Conservation (phyloP, 2,888 invertebrate species). For the Lysandra bellargus region DNA sequence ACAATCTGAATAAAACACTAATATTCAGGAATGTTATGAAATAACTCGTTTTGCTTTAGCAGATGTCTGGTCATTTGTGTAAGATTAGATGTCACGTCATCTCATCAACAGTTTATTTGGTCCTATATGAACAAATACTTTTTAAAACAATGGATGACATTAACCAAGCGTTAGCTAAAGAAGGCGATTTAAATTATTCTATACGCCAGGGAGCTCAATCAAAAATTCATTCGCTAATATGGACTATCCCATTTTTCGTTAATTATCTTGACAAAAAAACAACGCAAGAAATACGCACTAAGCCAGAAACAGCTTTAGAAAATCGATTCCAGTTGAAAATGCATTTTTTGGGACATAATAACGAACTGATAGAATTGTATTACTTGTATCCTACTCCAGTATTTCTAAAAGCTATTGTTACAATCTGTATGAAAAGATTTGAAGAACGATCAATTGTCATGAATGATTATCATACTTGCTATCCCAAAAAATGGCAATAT, state of each 20-base stretch:
- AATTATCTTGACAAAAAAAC: constrained; percentile 61
- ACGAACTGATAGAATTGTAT: constrained; percentile 70
- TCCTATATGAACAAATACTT: background rate
- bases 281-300: constrained; percentile 62
- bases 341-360: constrained; percentile 66
- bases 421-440: constrained; percentile 66
- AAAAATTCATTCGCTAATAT: constrained; percentile 67
- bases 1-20: background rate
- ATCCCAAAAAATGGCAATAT: constrained; percentile 73
- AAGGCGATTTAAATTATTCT: constrained; percentile 60
- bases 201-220: constrained; percentile 68
- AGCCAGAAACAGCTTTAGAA: constrained; percentile 52
- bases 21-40: background rate
- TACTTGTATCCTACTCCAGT: constrained; percentile 64
- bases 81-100: background rate
- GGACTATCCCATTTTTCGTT: constrained; percentile 67
- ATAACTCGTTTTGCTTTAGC: background rate
- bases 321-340: constrained; percentile 68
- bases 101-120: background rate
- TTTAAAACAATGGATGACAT: background rate
- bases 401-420: constrained; percentile 66
- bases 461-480: constrained; percentile 68
- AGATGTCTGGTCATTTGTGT: background rate
- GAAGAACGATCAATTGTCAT: constrained; percentile 70
- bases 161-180: constrained; percentile 37